Evolutionary conservation across 2,113 vertebrate genomes (phyloP).

Genomic region (Gopherus evgoodei): DNA sequence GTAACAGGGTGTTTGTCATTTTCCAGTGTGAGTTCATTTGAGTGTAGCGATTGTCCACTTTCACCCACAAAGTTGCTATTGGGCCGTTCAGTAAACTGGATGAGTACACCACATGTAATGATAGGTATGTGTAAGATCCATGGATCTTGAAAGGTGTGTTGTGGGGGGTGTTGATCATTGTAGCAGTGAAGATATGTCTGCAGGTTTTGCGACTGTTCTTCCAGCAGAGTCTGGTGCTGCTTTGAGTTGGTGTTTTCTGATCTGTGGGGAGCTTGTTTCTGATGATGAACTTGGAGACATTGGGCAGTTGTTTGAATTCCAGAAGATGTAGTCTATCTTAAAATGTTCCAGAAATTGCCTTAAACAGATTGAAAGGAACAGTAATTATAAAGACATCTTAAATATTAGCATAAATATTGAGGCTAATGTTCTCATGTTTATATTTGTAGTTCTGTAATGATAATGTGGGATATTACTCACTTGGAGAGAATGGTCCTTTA

Average conservation of each 20-base stretch:
- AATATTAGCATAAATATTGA: background rate
- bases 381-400: background rate
- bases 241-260: background rate
- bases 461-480: background rate
- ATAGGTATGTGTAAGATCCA: background rate
- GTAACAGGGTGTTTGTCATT: background rate
- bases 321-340: background rate
- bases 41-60: background rate
- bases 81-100: background rate
- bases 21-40: background rate
- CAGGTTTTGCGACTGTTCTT: background rate
- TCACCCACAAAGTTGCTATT: background rate
- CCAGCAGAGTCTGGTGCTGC: background rate
- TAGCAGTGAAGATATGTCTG: background rate
- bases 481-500: background rate
- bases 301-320: background rate
- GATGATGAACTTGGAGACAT: background rate
- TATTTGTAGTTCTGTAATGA: background rate
- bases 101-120: background rate
- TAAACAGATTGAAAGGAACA: background rate
- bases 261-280: background rate
- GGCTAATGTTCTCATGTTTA: background rate
- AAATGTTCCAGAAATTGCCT: background rate
- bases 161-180: background rate
- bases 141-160: background rate